A percentile compares a stretch with the other conserved stretches of the same genome.
phyloP scores from a whole-genome alignment of 2,888 invertebrate genomes.

The Ernsta delagoae region DNA sequence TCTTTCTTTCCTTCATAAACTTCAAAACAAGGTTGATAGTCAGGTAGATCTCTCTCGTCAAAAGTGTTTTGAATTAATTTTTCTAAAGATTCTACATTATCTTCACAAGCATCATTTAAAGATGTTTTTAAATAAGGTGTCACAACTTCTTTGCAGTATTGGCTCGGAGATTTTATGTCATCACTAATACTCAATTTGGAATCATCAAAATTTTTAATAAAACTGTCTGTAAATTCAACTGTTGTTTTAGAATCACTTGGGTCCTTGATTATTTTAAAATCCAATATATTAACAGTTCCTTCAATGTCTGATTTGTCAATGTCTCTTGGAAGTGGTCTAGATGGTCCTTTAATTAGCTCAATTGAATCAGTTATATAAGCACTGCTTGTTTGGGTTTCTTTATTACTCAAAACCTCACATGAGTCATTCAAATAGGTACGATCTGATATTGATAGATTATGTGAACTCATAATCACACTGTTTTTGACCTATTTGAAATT shows the following conservation, averaged over 20 bases:
- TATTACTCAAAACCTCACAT: slow-evolving; percentile 43
- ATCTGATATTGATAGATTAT: slow-evolving; percentile 39
- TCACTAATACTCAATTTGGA: slow-evolving; percentile 27
- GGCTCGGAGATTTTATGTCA: slow-evolving; percentile 44
- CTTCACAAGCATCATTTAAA: slow-evolving; percentile 44
- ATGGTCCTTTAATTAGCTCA: slow-evolving; percentile 33
- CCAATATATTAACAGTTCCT: slow-evolving; percentile 47
- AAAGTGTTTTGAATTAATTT: slow-evolving; percentile 47
- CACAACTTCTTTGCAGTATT: slow-evolving; percentile 58
- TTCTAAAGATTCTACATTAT: slow-evolving; percentile 46
- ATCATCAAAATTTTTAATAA: slow-evolving; percentile 49
- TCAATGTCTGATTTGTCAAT: slow-evolving; percentile 43
- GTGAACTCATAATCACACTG: slow-evolving; percentile 28
- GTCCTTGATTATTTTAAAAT: slow-evolving; percentile 51
- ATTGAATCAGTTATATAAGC: slow-evolving; percentile 39
- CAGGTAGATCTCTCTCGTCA: slow-evolving; percentile 47
- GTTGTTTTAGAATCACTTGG: slow-evolving; percentile 46
- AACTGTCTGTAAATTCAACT: slow-evolving; percentile 51
- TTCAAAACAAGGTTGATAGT: slow-evolving; percentile 45
- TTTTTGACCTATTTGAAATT: slow-evolving; percentile 10
- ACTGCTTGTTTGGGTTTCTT: slow-evolving; percentile 53
- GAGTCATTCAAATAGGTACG: slow-evolving; percentile 42
- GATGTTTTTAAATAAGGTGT: slow-evolving; percentile 52
- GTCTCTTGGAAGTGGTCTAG: slow-evolving; percentile 37
- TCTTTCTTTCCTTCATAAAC: slow-evolving; percentile 16